These are phyloP conservation scores for Promerops cafer DNA, from an alignment of 2,113 vertebrate genomes.

Conservation along the genomic window DNA sequence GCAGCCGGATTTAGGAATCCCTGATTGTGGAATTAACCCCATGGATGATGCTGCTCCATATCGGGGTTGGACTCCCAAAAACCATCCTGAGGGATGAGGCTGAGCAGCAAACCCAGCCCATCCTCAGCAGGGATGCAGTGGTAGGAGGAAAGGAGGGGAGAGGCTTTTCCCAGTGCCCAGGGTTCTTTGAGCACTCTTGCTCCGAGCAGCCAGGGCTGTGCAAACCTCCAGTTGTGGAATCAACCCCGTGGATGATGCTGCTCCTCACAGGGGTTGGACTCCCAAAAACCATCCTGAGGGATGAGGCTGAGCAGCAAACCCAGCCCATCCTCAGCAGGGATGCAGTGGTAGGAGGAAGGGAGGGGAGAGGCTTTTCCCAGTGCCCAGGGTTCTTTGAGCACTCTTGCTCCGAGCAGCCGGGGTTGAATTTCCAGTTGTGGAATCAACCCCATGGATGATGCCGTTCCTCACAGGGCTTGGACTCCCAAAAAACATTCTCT, in stretches of 20 bases:
- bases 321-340: neutral
- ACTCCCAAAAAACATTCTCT: neutral
- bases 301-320: neutral
- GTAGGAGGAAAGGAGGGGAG: neutral
- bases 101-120: neutral
- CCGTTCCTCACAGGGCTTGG: neutral
- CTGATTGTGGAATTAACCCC: neutral
- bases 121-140: neutral
- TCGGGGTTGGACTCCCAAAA: neutral
- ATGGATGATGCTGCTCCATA: neutral
- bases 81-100: fast-evolving
- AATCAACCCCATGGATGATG: neutral
- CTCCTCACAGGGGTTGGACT: neutral
- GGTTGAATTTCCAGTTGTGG: neutral
- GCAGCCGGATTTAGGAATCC: neutral
- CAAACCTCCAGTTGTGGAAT: too few species aligned
- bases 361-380: neutral
- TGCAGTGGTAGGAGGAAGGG: neutral
- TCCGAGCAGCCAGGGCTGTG: neutral
- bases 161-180: fast-evolving
- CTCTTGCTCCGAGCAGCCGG: too few species aligned
- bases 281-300: neutral
- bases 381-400: fast-evolving
- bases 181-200: too few species aligned
- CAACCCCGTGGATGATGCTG: neutral